Evolutionary conservation across 2,113 vertebrate genomes (phyloP), one percentile per base, ranked within the genome.

Genomic region (Corythoichthys haematopterus): DNA sequence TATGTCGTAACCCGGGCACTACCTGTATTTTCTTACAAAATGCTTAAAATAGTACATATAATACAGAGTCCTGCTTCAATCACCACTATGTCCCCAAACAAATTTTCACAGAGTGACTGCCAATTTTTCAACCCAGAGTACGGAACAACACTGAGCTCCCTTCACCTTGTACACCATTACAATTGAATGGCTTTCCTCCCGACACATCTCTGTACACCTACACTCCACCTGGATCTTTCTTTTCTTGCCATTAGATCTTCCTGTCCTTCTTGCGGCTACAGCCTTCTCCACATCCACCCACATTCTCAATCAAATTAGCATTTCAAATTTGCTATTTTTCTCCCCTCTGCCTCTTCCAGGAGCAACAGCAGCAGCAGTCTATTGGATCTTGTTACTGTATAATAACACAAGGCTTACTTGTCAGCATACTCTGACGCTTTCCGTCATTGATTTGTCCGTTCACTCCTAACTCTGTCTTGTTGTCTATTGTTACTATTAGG

Each of bases 211-310:
- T 43, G n/a, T 63, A 73, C 80, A 77, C 85, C 79, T 75, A 80
- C 83, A 63, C 76, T 60, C 65, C 35, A 61, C 71, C 66, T 76
- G 50, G 57, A 61, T 71, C 28, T 72, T 74, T 68, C 63, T 67
- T 68, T 64, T 70, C 69, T 69, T 70, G 70, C 80, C 68, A 69
- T 69, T 75, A 75, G 72, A 66, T 69, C 77, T 71, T 46, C 74
- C 74, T 65, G 77, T 79, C 74, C 66, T 72, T 64, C 80, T 76
- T 8, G 20, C 76, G 65, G 76, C 78, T 79, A 79, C 83, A 83
- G 76, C 74, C 76, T 60, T 82, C 87, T 88, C 87, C 72, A 79
- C 82, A 86, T 88, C 87, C 87, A 72, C 87, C 87, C 83, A 87
- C 87, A 69, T 80, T 75, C 78, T 79, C 81, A 78, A 84, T 87